These are phyloP conservation scores for Porites lobata DNA, from an alignment of 92 coral and sea anemone genomes.

Conservation along the genomic window DNA sequence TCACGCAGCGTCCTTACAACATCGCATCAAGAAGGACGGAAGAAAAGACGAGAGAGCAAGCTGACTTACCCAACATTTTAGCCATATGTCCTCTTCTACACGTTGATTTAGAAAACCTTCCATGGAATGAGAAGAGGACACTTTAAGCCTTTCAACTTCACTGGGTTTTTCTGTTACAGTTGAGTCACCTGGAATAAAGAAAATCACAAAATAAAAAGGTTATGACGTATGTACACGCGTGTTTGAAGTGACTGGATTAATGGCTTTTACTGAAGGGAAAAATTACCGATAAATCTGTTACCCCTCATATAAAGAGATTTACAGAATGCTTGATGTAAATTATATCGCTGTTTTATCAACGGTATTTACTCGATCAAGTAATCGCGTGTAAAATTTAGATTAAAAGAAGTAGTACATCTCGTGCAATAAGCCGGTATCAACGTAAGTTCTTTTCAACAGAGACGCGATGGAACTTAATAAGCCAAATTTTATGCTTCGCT, in stretches of 20 bases:
- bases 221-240: constrained; percentile 6
- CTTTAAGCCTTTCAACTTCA: constrained; percentile 26
- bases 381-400: too few relatives aligned
- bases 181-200: constrained; percentile 42
- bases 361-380: too few relatives aligned
- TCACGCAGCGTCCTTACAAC: background rate
- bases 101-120: constrained; percentile 86
- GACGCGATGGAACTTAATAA: too few relatives aligned
- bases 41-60: background rate
- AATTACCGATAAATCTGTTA: background rate
- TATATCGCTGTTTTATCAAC: too few relatives aligned
- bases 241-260: background rate
- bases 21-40: background rate
- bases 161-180: constrained; percentile 13
- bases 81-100: constrained; percentile 79
- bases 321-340: too few relatives aligned
- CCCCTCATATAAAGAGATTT: too few relatives aligned
- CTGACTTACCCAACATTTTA: constrained; percentile 88
- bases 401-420: too few relatives aligned
- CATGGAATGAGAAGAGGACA: constrained; percentile 45
- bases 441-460: too few relatives aligned
- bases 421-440: too few relatives aligned
- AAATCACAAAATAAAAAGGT: background rate
- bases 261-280: background rate
- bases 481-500: background rate